Percentiles rank a stretch among this genome's conserved stretches.
phyloP scores from a whole-genome alignment of 2,888 invertebrate species.

The Amphipyra berbera region DNA sequence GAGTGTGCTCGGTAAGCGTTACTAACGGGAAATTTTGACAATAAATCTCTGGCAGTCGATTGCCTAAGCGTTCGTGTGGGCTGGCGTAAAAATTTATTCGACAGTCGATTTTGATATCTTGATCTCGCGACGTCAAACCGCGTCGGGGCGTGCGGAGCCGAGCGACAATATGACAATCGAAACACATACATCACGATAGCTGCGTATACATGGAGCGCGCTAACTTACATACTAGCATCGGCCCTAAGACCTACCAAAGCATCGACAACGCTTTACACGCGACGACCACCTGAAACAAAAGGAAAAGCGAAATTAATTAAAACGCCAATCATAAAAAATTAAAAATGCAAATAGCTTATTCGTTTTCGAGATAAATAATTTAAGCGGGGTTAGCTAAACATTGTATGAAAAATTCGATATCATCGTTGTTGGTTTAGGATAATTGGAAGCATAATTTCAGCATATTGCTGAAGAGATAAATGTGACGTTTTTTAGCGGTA shows the following conservation, averaged over 20 bases:
- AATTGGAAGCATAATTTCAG: slow-evolving; percentile 55
- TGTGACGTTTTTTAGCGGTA: slow-evolving; percentile 52
- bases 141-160: slow-evolving; percentile 65
- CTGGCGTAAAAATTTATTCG: slow-evolving; percentile 86
- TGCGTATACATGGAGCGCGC: slow-evolving; percentile 69
- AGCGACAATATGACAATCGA: slow-evolving; percentile 65
- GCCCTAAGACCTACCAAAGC: slow-evolving; percentile 82
- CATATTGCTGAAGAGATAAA: slow-evolving; percentile 52
- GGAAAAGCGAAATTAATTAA: slow-evolving; percentile 90
- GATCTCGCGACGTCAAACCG: slow-evolving; percentile 79
- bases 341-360: slow-evolving; percentile 68
- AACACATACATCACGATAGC: slow-evolving; percentile 48
- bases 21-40: slow-evolving; percentile 89
- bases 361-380: slow-evolving; percentile 52
- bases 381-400: slow-evolving; percentile 58
- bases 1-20: slow-evolving; percentile 89
- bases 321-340: slow-evolving; percentile 84
- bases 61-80: slow-evolving; percentile 89
- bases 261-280: slow-evolving; percentile 77
- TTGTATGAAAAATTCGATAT: slow-evolving; percentile 52
- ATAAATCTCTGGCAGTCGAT: slow-evolving; percentile 89
- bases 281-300: slow-evolving; percentile 90
- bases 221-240: slow-evolving; percentile 58
- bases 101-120: slow-evolving; percentile 86
- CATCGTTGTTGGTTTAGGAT: slow-evolving; percentile 57